Evolutionary conservation across 2,888 invertebrate species (phyloP).

Genomic region (Drosophila emarginata): DNA sequence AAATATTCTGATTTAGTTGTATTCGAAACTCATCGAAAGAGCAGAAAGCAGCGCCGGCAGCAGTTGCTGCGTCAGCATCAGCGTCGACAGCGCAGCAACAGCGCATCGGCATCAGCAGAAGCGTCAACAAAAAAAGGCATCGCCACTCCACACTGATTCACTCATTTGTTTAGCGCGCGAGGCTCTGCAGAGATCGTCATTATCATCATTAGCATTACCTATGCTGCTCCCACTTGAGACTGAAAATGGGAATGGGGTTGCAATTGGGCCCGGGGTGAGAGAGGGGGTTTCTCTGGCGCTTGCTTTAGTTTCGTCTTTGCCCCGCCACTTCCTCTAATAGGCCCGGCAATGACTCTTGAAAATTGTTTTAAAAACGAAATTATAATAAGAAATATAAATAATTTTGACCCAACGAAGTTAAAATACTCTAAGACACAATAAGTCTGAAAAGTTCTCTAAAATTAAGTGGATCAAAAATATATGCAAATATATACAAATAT

Average conservation of each 20-base stretch:
- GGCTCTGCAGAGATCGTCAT: slow-evolving; percentile 67
- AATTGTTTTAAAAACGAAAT: slow-evolving; percentile 54
- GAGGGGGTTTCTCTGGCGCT: slow-evolving; percentile 36
- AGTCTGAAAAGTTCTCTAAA: neutral
- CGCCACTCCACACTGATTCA: neutral
- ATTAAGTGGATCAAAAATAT: neutral
- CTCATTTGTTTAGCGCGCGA: slow-evolving; percentile 37
- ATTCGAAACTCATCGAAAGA: slow-evolving; percentile 75
- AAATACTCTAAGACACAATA: slow-evolving; percentile 31
- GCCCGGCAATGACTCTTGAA: slow-evolving; percentile 66
- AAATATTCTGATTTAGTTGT: slow-evolving; percentile 80
- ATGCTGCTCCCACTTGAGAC: slow-evolving; percentile 57
- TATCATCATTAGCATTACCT: slow-evolving; percentile 63
- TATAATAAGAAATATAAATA: slow-evolving; percentile 32
- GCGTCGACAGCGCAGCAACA: slow-evolving; percentile 25
- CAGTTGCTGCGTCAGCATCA: slow-evolving; percentile 41
- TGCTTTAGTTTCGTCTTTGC: slow-evolving; percentile 22
- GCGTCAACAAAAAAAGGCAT: slow-evolving; percentile 6
- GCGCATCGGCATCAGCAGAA: slow-evolving; percentile 25
- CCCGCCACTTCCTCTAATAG: slow-evolving; percentile 47
- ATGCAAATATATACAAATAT: too few species aligned
- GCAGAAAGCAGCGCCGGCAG: slow-evolving; percentile 59
- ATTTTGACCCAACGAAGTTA: neutral
- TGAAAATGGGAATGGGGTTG: slow-evolving; percentile 4
- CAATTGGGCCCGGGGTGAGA: neutral